These are phyloP conservation scores for Pyrochroa serraticornis DNA, from an alignment of 2,888 invertebrate genomes.

Conservation along the genomic window DNA sequence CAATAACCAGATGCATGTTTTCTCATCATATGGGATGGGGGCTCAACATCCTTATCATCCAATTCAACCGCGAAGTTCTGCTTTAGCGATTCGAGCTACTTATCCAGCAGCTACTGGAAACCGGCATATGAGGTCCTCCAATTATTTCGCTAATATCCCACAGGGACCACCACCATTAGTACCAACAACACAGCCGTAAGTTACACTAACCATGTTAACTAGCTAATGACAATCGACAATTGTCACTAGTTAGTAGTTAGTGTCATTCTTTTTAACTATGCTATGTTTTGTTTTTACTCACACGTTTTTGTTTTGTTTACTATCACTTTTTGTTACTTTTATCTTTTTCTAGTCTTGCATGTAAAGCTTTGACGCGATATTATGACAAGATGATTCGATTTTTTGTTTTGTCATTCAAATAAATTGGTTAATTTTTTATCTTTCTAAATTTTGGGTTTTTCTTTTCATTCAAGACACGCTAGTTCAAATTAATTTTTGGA, in stretches of 20 bases:
- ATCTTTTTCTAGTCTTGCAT: neutral
- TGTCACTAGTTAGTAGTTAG: no score
- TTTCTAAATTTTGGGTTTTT: neutral
- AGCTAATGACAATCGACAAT: no score
- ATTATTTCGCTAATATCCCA: slow-evolving; percentile 47
- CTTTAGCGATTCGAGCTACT: slow-evolving; percentile 49
- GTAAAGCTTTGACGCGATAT: neutral
- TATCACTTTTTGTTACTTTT: slow-evolving; percentile 19
- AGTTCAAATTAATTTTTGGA: no score
- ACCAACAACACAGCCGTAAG: slow-evolving; percentile 58
- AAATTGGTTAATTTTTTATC: neutral
- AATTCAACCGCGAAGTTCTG: slow-evolving; percentile 47
- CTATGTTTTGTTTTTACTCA: no score
- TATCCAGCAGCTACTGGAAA: slow-evolving; percentile 53
- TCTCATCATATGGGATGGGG: slow-evolving; percentile 45
- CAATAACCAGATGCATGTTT: slow-evolving; percentile 49
- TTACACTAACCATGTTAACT: slow-evolving; percentile 4
- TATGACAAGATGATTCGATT: neutral
- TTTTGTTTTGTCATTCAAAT: neutral
- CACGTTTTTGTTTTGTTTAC: slow-evolving; percentile 14
- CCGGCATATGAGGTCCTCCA: slow-evolving; percentile 44
- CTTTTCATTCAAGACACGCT: no score
- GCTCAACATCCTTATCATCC: slow-evolving; percentile 47
- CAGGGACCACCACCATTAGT: slow-evolving; percentile 62
- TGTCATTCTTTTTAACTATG: no score